phyloP scores from a whole-genome alignment of 2,797 vertebrate genomes.

The Onychomys arenicola region DNA sequence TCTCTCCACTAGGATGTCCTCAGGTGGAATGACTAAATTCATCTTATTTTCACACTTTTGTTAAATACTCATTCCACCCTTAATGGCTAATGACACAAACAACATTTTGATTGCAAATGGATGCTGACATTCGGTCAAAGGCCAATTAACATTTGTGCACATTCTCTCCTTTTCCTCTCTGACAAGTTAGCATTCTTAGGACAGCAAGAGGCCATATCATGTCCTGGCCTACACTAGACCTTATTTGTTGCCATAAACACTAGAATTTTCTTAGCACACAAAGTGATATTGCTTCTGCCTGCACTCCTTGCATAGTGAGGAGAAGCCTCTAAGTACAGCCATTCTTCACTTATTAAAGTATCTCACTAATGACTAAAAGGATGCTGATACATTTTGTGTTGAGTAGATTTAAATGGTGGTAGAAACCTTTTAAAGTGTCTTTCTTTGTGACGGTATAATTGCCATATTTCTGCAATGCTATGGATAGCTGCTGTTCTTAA shows the following conservation, averaged over 20 bases:
- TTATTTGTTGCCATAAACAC: constrained; percentile 35
- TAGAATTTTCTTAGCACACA: background rate
- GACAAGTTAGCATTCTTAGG: background rate
- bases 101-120: background rate
- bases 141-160: background rate
- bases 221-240: background rate
- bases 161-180: background rate
- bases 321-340: background rate
- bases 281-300: background rate
- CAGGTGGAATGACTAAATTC: background rate
- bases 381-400: background rate
- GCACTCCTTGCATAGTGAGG: background rate
- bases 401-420: background rate
- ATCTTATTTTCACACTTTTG: constrained; percentile 1
- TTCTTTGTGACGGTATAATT: constrained; percentile 5
- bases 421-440: constrained; percentile 4
- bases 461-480: background rate
- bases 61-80: background rate
- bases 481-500: background rate
- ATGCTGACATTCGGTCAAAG: background rate
- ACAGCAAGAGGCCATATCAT: constrained; percentile 3
- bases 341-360: constrained; percentile 34
- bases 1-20: background rate
- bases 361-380: background rate
- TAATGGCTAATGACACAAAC: background rate